Evolutionary conservation across 2,888 invertebrate species (phyloP), one percentile per base, ranked within the genome.

Genomic region (Lepidonotus clava): DNA sequence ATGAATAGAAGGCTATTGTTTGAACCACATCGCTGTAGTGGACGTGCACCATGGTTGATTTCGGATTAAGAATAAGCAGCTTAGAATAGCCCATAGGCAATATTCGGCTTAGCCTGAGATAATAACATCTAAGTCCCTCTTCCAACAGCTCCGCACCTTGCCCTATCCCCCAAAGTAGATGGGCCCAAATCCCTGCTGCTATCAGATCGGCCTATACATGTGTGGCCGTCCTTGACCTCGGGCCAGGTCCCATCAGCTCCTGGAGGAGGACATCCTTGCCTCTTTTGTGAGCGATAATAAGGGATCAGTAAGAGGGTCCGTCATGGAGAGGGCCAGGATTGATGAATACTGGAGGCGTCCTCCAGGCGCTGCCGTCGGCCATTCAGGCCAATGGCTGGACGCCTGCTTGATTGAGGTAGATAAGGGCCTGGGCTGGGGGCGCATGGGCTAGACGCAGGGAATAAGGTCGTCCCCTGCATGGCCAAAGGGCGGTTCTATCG

Each of bases 281-380:
- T 61, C 61, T 61, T 61, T 61, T 61, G 61, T 61, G 24, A 1
- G 61, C 61, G 61, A 61, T 61, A 61, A 61, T 61, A 61, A 32
- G 24, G 61, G 61, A 61, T 61, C 61, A 28, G 61, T n/a, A 14
- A 32, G 1, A 61, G 28, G 61, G 61, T 6, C 14, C 61, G 8
- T 28, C 61, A 61, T 61, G 24, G 28, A 61, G 61, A 61, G 28
- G 24, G 61, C 61, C 61, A 28, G 46, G 1, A 61, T 61, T 61
- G 24, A 61, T 61, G 61, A 28, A 61, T 24, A 32, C 24, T 24
- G 24, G 28, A 28, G 61, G n/a, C n/a, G n/a, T n/a, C n/a, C n/a
- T 32, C 61, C 24, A 61, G 24, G 11, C n/a, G 28, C 61, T 24
- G 5, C 5, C 28, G 61, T 24, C 4, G 24, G 4, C 24, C 1